Evolutionary conservation across 2,113 vertebrate genomes (phyloP), one percentile per base, ranked within the genome.

Genomic region (Poecile atricapillus): DNA sequence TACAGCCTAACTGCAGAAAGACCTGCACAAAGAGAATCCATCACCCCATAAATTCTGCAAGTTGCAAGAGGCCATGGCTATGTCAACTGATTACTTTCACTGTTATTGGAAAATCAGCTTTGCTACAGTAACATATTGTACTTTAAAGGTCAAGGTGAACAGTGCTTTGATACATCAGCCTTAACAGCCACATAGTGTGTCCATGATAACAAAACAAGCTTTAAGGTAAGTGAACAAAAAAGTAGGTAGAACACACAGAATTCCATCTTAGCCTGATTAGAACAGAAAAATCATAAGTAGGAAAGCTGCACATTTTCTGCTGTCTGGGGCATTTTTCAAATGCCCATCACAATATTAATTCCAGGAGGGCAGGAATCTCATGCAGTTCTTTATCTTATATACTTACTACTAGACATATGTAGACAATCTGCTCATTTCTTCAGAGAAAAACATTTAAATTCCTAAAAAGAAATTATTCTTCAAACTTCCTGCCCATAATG

Each of bases 91-190:
- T 87, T 96, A 41, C 95, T 97, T 96, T 87, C 81, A 95, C 87
- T 95, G 82, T 89, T 96, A 92, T 69, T 95, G 91, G 95, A 95
- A 94, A 96, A 96, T 83, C 46, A 64, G 68, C 76, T 95, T 93
- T 75, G 68, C 86, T 87, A 64, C 81, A 97, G 91, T 93, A 97
- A 96, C 94, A 92, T 83, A 67, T 70, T 93, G 64, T 95, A 93
- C 97, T 97, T 97, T 94, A 97, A 98, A 98, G 94, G 97, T 97
- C 97, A 97, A 56, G 31, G 77, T 52, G 95, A 98, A 87, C 70
- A 94, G 92, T 63, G 46, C 83, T 94, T 80, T 96, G 96, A 96
- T 96, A 97, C 98, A 98, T 97, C 94, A 97, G 77, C 88, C 80
- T 83, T 96, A 97, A 97, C 96, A 97, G 80, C 33, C 73, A 69